Base-by-base conservation (phyloP, 2,113 vertebrate species). In the Beaufortia kweichowensis region DNA sequence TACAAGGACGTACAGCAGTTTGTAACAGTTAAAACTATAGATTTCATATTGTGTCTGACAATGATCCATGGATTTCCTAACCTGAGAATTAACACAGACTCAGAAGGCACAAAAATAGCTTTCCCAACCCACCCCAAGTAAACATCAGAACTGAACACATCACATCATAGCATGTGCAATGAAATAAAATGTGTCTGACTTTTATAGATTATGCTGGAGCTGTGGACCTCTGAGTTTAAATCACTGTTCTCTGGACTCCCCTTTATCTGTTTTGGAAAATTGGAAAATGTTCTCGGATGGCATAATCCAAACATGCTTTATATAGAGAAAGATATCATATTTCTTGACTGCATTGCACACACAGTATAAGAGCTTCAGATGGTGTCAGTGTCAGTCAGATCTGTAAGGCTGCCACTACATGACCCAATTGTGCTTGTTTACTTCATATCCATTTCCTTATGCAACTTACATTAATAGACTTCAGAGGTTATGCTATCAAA, bases 241-340 rank as follows among this genome's bases (percentile, higher is more conserved):
- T 46, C 3, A 46, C 4, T 17, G 43, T 46, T 46, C 19, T 53
- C 48, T 21, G 8, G 10, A 14, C 41, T 2, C 21, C 6, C 21
- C 10, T 71, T 71, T 57, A 56, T 39, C 21, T n/a, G n/a, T 50
- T 26, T 33, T 35, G 26, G n/a, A n/a, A n/a, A n/a, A 24, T n/a
- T 19, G 17, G 12, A 39, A 56, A 57, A 71, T 12, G 5, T 8
- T 57, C 21, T 57, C 53, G 26, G 23, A 57, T 57, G 53, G 68
- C 21, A 35, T 26, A 14, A 71, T 71, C 21, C 39, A 29, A 41
- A 57, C 26, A 57, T 71, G 68, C 33, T 31, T 26, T 50, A 57
- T 71, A 33, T 41, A 57, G 21, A 59, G 35, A 41, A 41, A 24
- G 17, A 24, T 9, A 71, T 71, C 23, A 57, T 41, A 72, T 57